These are phyloP conservation scores for Hyphantria cunea DNA, from an alignment of 1,140 invertebrate genomes.

Conservation along the genomic window DNA sequence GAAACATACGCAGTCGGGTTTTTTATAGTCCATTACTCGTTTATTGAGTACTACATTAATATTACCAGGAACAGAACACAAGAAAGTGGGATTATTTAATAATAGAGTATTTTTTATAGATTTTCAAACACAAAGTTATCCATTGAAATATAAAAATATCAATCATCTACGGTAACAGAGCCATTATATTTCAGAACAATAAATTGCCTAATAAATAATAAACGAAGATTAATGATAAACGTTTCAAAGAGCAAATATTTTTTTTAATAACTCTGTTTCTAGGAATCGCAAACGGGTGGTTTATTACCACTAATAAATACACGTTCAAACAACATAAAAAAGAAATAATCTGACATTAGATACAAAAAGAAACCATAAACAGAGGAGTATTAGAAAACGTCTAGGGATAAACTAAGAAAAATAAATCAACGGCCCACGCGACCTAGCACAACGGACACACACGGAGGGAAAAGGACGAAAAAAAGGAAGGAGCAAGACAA, in stretches of 20 bases:
- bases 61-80: no score
- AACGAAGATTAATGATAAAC: background rate
- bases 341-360: conserved; percentile 35
- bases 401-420: conserved; percentile 54
- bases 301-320: conserved; percentile 18
- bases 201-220: conserved; percentile 1
- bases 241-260: conserved; percentile 3
- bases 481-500: conserved; percentile 43
- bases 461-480: conserved; percentile 50
- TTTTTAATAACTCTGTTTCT: conserved; percentile 7
- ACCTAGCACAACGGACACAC: conserved; percentile 64
- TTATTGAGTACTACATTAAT: no score
- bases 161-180: no score
- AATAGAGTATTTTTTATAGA: no score
- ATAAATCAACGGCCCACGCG: conserved; percentile 70
- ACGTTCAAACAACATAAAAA: conserved; percentile 10
- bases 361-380: conserved; percentile 44
- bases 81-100: no score
- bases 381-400: conserved; percentile 61
- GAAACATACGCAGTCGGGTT: no score
- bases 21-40: no score
- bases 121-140: no score
- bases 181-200: no score
- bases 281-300: conserved; percentile 12
- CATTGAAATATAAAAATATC: no score